A percentile compares a stretch with the other conserved stretches of the same genome.
phyloP scores from a whole-genome alignment of 2,113 vertebrate genomes.

The Bos javanicus region DNA sequence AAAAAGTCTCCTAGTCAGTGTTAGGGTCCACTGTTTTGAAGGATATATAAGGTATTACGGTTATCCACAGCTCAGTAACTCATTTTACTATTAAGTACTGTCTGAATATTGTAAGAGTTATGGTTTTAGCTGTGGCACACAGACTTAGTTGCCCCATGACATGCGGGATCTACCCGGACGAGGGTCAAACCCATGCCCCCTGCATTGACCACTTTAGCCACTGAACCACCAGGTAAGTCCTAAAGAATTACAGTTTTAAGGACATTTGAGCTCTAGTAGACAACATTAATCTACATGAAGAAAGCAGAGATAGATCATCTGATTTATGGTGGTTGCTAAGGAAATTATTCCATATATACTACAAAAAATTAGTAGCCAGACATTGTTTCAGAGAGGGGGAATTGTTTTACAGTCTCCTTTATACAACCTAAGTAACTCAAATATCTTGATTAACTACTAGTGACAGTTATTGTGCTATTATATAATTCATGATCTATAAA shows the following conservation, averaged over 20 bases:
- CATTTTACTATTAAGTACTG: background rate
- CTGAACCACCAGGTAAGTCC: background rate
- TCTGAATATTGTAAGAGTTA: background rate
- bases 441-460: background rate
- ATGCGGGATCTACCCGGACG: background rate
- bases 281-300: background rate
- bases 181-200: background rate
- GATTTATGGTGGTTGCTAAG: background rate
- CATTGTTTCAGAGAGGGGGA: background rate
- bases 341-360: background rate
- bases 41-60: background rate
- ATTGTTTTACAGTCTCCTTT: background rate
- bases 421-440: background rate
- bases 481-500: background rate
- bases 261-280: background rate
- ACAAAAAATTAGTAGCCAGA: background rate
- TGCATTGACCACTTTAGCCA: background rate
- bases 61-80: background rate
- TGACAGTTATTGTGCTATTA: background rate
- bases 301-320: background rate
- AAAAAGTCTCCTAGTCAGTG: background rate
- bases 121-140: background rate
- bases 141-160: background rate
- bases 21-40: background rate
- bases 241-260: background rate